These are phyloP conservation scores for Cerceris ruficornis DNA, from an alignment of 2,888 invertebrate species.

Conservation along the genomic window DNA sequence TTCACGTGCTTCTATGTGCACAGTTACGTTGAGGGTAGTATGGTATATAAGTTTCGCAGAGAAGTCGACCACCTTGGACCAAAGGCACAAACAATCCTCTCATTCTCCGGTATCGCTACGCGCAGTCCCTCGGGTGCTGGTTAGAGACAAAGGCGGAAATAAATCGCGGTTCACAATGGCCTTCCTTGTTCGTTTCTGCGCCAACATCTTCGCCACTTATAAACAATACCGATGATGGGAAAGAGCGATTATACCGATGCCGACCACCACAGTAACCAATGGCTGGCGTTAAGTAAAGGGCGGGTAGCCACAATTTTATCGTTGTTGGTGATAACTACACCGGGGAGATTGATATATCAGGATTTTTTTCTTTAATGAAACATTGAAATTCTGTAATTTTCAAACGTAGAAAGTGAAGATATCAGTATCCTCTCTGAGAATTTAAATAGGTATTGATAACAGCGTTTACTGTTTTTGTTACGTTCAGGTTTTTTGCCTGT, in stretches of 20 bases:
- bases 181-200: conserved; percentile 38
- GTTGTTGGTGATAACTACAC: too few species aligned
- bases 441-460: too few species aligned
- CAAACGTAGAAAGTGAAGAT: too few species aligned
- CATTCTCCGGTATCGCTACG: conserved; percentile 62
- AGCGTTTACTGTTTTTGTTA: too few species aligned
- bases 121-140: conserved; percentile 63
- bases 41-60: conserved; percentile 41
- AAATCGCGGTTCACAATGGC: conserved; percentile 63
- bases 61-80: conserved; percentile 61
- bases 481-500: too few species aligned
- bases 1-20: not conserved
- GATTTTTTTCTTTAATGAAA: too few species aligned
- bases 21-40: not conserved
- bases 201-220: conserved; percentile 19
- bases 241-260: not conserved
- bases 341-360: too few species aligned
- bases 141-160: conserved; percentile 70
- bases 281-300: too few species aligned
- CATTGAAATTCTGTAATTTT: too few species aligned
- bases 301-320: too few species aligned
- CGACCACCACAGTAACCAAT: not conserved
- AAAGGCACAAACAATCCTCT: conserved; percentile 65
- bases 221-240: conserved; percentile 7
- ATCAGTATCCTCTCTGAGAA: too few species aligned